phyloP scores from a whole-genome alignment of 2,888 invertebrate genomes.

The Hypercompe scribonia region DNA sequence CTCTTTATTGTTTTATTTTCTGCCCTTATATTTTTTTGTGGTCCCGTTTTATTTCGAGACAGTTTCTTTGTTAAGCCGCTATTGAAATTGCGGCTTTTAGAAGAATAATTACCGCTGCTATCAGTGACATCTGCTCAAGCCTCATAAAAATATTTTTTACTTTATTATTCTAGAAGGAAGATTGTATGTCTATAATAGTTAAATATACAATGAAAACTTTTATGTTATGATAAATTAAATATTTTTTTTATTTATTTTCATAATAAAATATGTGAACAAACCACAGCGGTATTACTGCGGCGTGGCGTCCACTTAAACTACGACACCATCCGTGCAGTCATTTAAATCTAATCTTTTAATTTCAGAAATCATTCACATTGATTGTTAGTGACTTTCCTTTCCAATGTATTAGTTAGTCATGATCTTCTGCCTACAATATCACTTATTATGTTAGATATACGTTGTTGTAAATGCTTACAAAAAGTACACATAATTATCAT shows the following conservation, averaged over 20 bases:
- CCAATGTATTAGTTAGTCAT: not conserved
- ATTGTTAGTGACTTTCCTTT: not conserved
- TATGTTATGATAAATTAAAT: not conserved
- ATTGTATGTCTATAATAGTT: not conserved
- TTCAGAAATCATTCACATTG: not conserved
- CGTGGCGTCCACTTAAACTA: no score
- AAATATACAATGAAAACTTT: not conserved
- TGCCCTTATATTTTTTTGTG: constrained; percentile 55
- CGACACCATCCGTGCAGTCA: no score
- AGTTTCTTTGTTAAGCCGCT: constrained; percentile 61
- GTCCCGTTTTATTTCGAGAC: constrained; percentile 56
- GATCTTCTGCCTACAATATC: not conserved
- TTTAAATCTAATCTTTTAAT: not conserved
- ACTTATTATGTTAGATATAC: constrained; percentile 15
- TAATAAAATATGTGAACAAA: not conserved
- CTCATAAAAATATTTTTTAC: constrained; percentile 29
- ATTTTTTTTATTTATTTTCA: not conserved
- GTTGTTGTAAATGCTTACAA: constrained; percentile 25
- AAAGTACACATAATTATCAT: constrained; percentile 43
- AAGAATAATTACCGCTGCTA: constrained; percentile 54
- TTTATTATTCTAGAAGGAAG: not conserved
- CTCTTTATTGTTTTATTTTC: constrained; percentile 66
- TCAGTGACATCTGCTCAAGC: constrained; percentile 49
- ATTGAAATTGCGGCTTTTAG: constrained; percentile 48
- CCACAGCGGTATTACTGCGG: no score